Percentiles rank a stretch among this genome's conserved stretches.
Evolutionary conservation across 2,113 vertebrate genomes (phyloP).

Genomic region (Anseranas semipalmata): DNA sequence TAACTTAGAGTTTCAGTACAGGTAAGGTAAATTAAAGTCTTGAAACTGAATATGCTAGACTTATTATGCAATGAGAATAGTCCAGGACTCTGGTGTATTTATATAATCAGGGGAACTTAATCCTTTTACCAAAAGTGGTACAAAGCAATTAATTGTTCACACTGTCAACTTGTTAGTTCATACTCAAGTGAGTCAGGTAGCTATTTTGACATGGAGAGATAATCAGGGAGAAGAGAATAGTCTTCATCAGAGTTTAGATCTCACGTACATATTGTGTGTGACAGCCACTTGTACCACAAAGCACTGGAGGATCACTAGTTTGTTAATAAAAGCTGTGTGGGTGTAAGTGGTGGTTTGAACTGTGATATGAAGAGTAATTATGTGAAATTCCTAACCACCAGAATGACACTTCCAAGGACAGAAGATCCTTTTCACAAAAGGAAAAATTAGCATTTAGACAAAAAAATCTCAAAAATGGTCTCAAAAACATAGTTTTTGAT

Average conservation of each 20-base stretch:
- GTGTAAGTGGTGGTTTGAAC: not conserved
- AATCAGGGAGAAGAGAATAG: too few relatives aligned
- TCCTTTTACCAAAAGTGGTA: too few relatives aligned
- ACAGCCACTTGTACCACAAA: not conserved
- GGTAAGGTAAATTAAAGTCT: too few relatives aligned
- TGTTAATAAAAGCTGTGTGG: not conserved
- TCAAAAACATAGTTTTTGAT: not conserved
- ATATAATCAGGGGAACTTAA: too few relatives aligned
- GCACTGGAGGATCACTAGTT: accelerated
- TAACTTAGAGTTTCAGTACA: too few relatives aligned
- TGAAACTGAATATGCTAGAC: too few relatives aligned
- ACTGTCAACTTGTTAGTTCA: too few relatives aligned
- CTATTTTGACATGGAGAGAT: too few relatives aligned
- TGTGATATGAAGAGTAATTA: not conserved
- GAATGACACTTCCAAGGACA: not conserved
- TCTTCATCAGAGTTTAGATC: not conserved
- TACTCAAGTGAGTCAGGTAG: too few relatives aligned
- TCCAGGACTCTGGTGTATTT: too few relatives aligned
- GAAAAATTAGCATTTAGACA: not conserved
- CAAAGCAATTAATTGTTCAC: too few relatives aligned
- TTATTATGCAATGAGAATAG: too few relatives aligned
- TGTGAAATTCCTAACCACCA: not conserved
- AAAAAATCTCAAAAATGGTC: not conserved
- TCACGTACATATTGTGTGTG: not conserved
- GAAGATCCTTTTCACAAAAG: not conserved